Percentiles rank a stretch among this genome's conserved stretches.
These are phyloP conservation scores for Chironomus riparius DNA, from an alignment of 2,888 invertebrate species.

Conservation along the genomic window DNA sequence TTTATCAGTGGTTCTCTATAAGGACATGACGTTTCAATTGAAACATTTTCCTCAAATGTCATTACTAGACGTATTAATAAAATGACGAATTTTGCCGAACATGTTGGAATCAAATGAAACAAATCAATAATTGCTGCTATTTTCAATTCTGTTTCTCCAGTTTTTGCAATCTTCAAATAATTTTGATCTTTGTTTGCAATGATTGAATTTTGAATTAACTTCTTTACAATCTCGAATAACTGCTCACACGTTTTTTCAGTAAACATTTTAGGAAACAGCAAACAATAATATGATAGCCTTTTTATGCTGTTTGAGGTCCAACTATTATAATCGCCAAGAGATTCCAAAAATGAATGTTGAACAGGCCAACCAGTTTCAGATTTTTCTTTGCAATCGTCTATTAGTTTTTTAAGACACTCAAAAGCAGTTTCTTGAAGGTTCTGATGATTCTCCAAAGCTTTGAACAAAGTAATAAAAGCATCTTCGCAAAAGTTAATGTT, in stretches of 20 bases:
- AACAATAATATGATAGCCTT: slow-evolving; percentile 81
- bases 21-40: slow-evolving; percentile 85
- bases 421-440: slow-evolving; percentile 90
- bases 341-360: slow-evolving; percentile 73
- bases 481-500: slow-evolving; percentile 16
- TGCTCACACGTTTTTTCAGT: slow-evolving; percentile 93
- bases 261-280: slow-evolving; percentile 88
- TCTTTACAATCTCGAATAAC: slow-evolving; percentile 74
- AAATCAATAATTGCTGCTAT: slow-evolving; percentile 81
- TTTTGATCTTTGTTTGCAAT: slow-evolving; percentile 59
- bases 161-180: slow-evolving; percentile 61
- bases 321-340: slow-evolving; percentile 77
- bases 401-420: slow-evolving; percentile 87
- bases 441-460: slow-evolving; percentile 76
- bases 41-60: slow-evolving; percentile 77
- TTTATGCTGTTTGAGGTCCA: slow-evolving; percentile 82
- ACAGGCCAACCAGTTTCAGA: slow-evolving; percentile 61
- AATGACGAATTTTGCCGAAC: slow-evolving; percentile 79
- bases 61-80: slow-evolving; percentile 73
- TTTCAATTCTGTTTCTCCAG: slow-evolving; percentile 79
- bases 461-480: slow-evolving; percentile 67
- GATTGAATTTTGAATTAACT: slow-evolving; percentile 73
- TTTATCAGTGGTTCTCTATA: slow-evolving; percentile 81
- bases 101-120: slow-evolving; percentile 88
- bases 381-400: slow-evolving; percentile 75